Evolutionary conservation across 2,797 vertebrate genomes (phyloP).

Genomic region (Notolabrus celidotus): DNA sequence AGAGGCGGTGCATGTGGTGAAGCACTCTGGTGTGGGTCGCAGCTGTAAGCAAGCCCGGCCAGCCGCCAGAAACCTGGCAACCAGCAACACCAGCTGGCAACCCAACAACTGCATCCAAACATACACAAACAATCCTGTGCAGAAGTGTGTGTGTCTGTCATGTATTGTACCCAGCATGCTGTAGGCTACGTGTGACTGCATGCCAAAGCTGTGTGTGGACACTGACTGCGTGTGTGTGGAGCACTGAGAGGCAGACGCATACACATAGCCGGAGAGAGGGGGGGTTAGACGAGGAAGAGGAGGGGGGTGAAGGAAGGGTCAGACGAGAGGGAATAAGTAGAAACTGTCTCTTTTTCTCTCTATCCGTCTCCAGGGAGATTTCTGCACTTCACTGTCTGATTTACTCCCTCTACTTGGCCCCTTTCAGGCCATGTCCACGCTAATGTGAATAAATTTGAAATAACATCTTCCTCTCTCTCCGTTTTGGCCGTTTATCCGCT

Average conservation of each 20-base stretch:
- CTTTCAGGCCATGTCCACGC: constrained; percentile 14
- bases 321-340: constrained; percentile 40
- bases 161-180: constrained; percentile 41
- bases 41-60: constrained; percentile 54
- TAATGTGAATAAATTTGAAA: constrained; percentile 37
- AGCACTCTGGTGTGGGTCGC: constrained; percentile 30
- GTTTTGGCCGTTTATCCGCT: constrained; percentile 14
- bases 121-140: constrained; percentile 29
- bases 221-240: constrained; percentile 15
- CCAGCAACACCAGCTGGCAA: constrained; percentile 56
- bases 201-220: constrained; percentile 33
- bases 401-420: constrained; percentile 38
- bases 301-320: constrained; percentile 55
- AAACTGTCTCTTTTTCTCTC: constrained; percentile 44
- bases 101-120: constrained; percentile 46
- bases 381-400: constrained; percentile 51
- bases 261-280: not conserved
- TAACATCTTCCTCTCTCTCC: constrained; percentile 1
- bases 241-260: constrained; percentile 4
- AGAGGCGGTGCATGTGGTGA: constrained; percentile 9
- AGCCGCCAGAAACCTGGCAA: constrained; percentile 56
- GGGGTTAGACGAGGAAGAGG: not conserved
- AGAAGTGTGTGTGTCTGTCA: constrained; percentile 25
- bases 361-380: constrained; percentile 50
- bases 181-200: constrained; percentile 42